Conservation (phyloP, 2,888 invertebrate genomes). For the Noctua janthina region DNA sequence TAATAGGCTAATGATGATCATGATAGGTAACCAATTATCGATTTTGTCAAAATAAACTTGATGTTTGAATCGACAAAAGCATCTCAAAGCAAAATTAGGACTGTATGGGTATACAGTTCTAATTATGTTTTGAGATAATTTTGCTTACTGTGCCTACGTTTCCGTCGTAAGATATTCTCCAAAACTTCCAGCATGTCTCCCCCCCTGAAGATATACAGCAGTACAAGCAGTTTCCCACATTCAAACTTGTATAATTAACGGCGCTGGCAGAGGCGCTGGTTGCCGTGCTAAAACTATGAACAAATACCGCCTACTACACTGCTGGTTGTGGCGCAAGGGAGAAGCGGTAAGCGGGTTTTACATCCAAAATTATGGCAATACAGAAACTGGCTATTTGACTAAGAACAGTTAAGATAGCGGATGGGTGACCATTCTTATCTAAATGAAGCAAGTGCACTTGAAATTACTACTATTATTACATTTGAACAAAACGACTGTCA, state of each 20-base stretch:
- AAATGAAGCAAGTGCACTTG: neutral
- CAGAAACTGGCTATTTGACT: neutral
- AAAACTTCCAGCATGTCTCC: conserved; percentile 26
- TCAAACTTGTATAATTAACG: conserved; percentile 70
- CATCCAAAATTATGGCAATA: too few species aligned
- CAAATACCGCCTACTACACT: conserved; percentile 63
- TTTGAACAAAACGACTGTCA: neutral
- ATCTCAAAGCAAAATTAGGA: neutral
- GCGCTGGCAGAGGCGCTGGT: conserved; percentile 61
- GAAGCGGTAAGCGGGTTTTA: neutral
- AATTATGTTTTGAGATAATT: too few species aligned
- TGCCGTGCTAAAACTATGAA: conserved; percentile 65
- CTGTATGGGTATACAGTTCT: neutral
- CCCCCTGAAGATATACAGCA: conserved; percentile 16
- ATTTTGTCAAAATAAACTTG: neutral
- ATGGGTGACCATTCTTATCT: neutral
- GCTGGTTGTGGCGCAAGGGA: neutral
- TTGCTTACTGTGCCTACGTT: neutral
- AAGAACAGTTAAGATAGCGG: neutral
- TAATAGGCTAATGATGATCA: neutral
- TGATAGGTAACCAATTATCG: neutral
- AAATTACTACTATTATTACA: neutral
- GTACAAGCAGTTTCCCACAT: conserved; percentile 64
- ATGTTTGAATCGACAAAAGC: neutral
- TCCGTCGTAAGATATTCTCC: neutral